Conservation (phyloP, 2,888 invertebrate genomes). For the Parnassius apollo region DNA sequence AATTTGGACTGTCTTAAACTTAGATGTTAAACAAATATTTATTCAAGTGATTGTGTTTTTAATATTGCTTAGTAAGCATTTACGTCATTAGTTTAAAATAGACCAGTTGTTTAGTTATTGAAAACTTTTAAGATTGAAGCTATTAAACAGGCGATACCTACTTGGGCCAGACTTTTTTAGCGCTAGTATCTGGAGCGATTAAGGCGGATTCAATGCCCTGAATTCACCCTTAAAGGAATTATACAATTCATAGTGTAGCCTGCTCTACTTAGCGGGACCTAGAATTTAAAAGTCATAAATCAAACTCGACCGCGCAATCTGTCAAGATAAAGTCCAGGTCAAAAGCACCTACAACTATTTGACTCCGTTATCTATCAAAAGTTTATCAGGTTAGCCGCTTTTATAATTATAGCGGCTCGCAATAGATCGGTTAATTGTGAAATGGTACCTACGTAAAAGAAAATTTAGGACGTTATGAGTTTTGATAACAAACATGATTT, state of each 20-base stretch:
- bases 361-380: conserved; percentile 44
- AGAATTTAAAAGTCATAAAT: conserved; percentile 51
- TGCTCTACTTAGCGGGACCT: conserved; percentile 48
- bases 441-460: conserved; percentile 31
- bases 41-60: conserved; percentile 25
- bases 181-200: conserved; percentile 57
- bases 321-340: conserved; percentile 56
- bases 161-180: conserved; percentile 27
- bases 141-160: conserved; percentile 30
- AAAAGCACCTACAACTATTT: conserved; percentile 47
- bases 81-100: conserved; percentile 26
- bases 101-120: conserved; percentile 15
- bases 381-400: conserved; percentile 39
- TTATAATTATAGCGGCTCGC: conserved; percentile 28
- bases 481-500: conserved; percentile 32
- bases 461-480: not conserved
- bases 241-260: conserved; percentile 50
- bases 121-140: conserved; percentile 29
- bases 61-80: conserved; percentile 19
- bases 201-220: conserved; percentile 70
- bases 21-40: conserved; percentile 24
- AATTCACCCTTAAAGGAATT: conserved; percentile 62
- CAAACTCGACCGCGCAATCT: conserved; percentile 44
- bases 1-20: conserved; percentile 16
- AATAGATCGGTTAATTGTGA: conserved; percentile 26